Evolutionary conservation across 1,140 invertebrate genomes (phyloP), one percentile per base, ranked within the genome.

Genomic region (Asbolus verrucosus): DNA sequence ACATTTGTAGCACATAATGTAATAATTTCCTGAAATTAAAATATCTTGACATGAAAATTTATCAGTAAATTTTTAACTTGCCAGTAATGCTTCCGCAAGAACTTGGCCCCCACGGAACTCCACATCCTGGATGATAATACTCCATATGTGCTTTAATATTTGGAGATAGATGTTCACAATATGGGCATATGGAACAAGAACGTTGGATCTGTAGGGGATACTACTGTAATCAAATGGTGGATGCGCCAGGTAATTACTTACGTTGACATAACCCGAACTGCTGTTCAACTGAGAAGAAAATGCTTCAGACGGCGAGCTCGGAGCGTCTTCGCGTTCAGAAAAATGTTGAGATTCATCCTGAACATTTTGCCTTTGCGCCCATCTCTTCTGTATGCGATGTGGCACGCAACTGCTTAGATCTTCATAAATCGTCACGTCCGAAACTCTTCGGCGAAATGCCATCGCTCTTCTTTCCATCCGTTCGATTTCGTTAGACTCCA

Each of bases 1-100:
- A 74, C 86, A 88, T 15, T 81, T 76, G 15, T 79, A 77, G 76
- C 87, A 87, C 69, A 87, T 78, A 2, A 84, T 76, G 68, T 85
- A 86, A 65, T 81, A 81, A 18, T 80, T 71, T 41, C 75, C 80
- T 80, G 27, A 59, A 78, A 75, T 71, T 30, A 65, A 14, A 62
- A 19, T 13, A 19, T 19, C 33, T 11, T 36, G 6, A 18, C 33
- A 11, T 1, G 14, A 50, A 38, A 66, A 41, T 31, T 18, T 18
- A n/a, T 18, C 9, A 8, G n/a, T n/a, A 18, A 36, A 27, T 16
- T 19, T 36, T 65, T 11, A 27, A 69, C 54, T 73, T 69, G 82
- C 84, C 82, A 39, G 78, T 76, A 8, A 83, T 73, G 63, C 82
- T 80, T 15, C 85, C 85, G 75, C 84, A 86, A 63, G 76, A 77